phyloP scores from a whole-genome alignment of 2,113 vertebrate genomes.

The Podarcis muralis region DNA sequence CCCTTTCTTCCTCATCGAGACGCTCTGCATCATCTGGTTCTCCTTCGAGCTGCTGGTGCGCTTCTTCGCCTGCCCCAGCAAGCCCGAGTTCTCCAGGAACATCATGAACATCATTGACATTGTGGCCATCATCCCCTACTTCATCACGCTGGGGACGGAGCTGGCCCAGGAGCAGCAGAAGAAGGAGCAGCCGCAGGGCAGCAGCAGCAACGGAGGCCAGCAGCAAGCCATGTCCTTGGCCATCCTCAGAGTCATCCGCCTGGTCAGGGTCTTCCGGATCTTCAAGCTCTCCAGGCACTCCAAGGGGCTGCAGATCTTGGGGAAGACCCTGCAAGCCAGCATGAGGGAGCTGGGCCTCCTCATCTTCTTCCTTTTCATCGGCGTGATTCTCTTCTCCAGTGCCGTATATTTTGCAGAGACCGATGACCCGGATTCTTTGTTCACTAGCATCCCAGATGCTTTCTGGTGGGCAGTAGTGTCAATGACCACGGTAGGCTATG shows the following conservation, averaged over 20 bases:
- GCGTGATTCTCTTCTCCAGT: conserved; percentile 96
- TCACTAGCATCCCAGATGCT: conserved; percentile 96
- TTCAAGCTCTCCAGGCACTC: conserved; percentile 96
- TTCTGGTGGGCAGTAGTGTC: conserved; percentile 99
- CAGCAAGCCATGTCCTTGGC: conserved; percentile 96
- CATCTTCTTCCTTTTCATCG: conserved; percentile 98
- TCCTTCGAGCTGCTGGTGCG: conserved; percentile 94
- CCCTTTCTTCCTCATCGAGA: conserved; percentile 96
- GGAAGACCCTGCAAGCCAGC: conserved; percentile 94
- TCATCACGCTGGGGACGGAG: conserved; percentile 95
- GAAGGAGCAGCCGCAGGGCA: background rate
- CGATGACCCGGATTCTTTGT: conserved; percentile 91
- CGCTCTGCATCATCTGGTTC: conserved; percentile 97
- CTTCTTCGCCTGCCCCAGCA: conserved; percentile 95
- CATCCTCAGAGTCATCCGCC: conserved; percentile 92
- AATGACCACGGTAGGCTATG: conserved; percentile 97
- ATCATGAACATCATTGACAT: conserved; percentile 98
- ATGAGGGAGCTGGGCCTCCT: conserved; percentile 95
- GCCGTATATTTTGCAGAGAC: conserved; percentile 94
- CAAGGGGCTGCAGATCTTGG: conserved; percentile 95
- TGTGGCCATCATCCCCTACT: conserved; percentile 96
- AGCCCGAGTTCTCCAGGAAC: conserved; percentile 91
- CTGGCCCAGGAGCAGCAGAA: conserved; percentile 88
- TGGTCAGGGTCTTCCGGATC: conserved; percentile 95
- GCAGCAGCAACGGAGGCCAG: conserved; percentile 78